Conservation (phyloP, 53 echinoderm and acorn worm species). For the Astropecten irregularis region DNA sequence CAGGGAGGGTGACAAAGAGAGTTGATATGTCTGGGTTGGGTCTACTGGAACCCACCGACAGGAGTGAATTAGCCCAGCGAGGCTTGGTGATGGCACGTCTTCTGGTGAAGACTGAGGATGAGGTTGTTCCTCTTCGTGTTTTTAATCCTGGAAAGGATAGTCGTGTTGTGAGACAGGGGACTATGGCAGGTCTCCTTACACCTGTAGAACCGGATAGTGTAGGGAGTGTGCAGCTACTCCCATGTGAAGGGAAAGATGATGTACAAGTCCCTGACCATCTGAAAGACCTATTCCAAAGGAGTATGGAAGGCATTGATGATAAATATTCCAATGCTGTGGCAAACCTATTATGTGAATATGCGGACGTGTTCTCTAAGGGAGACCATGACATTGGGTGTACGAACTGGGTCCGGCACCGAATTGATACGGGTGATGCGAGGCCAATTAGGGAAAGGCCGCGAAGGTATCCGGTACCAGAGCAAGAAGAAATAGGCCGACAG, state of each 20-base stretch:
- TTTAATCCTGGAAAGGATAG: background rate
- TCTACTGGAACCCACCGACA: background rate
- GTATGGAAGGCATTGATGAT: too few relatives aligned
- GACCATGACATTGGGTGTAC: slow-evolving; percentile 54
- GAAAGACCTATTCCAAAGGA: background rate
- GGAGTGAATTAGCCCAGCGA: background rate
- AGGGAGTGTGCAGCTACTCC: too few relatives aligned
- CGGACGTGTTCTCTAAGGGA: slow-evolving; percentile 48
- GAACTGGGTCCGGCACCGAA: slow-evolving; percentile 4
- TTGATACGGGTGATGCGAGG: slow-evolving; percentile 40
- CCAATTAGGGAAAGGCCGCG: slow-evolving; percentile 45
- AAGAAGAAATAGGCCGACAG: slow-evolving; percentile 49
- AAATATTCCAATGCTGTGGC: slow-evolving; percentile 1
- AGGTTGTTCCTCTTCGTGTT: background rate
- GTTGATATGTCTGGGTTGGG: too few relatives aligned
- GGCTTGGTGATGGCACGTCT: background rate
- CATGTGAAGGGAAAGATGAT: background rate
- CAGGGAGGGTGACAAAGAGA: too few relatives aligned
- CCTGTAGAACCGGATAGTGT: background rate
- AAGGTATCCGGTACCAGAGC: background rate
- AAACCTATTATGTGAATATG: slow-evolving; percentile 8
- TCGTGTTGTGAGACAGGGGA: background rate
- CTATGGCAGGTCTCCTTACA: background rate
- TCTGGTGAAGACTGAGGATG: background rate
- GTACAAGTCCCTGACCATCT: slow-evolving; percentile 3